Evolutionary conservation across 2,888 invertebrate genomes (phyloP).

Genomic region (Heliothis peltigera): DNA sequence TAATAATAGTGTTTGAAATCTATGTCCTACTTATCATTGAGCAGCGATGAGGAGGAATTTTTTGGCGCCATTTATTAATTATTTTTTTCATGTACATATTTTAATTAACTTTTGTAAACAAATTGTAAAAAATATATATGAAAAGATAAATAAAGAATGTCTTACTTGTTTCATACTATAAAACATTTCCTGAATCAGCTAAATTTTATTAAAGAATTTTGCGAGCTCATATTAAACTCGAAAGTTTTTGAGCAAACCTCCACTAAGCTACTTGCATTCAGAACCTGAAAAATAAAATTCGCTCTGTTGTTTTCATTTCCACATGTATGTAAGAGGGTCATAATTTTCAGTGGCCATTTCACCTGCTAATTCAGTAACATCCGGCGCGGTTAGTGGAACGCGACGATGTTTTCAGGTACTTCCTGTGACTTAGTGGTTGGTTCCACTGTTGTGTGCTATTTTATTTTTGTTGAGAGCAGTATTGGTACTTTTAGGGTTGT

Average conservation of each 20-base stretch:
- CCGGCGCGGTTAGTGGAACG: slow-evolving; percentile 62
- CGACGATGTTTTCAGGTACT: slow-evolving; percentile 72
- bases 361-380: slow-evolving; percentile 60
- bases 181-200: too few species aligned
- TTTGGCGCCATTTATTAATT: too few species aligned
- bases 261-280: slow-evolving; percentile 19
- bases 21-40: too few species aligned
- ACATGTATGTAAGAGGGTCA: slow-evolving; percentile 52
- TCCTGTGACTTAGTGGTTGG: slow-evolving; percentile 68
- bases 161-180: too few species aligned
- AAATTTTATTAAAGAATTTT: not conserved
- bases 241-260: slow-evolving; percentile 5
- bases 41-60: too few species aligned
- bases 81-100: too few species aligned
- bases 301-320: slow-evolving; percentile 41
- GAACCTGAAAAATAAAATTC: slow-evolving; percentile 51
- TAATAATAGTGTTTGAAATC: too few species aligned
- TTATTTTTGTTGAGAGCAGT: slow-evolving; percentile 58
- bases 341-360: slow-evolving; percentile 59
- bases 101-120: too few species aligned
- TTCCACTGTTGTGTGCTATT: slow-evolving; percentile 37
- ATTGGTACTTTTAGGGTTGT: not conserved
- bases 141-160: too few species aligned
- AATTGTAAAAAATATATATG: too few species aligned
- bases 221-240: not conserved